Evolutionary conservation across 1,140 invertebrate genomes (phyloP), one percentile per base, ranked within the genome.

Genomic region (Mya arenaria): DNA sequence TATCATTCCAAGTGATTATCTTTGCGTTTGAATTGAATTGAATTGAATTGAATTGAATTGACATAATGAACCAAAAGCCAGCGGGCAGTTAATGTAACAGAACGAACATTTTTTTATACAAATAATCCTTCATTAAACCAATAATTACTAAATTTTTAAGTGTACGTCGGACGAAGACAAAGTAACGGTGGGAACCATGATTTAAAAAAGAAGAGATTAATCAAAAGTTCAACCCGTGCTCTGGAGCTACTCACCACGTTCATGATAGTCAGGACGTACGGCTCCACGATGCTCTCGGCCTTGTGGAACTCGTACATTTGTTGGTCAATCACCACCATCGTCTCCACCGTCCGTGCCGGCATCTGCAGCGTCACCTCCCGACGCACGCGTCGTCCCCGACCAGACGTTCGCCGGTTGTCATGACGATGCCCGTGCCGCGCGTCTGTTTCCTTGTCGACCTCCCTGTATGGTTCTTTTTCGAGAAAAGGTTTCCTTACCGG

Each of bases 211-310:
- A 5, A 62, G 4, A 62, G 23, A 19, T 5, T 25, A 19, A 32
- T 34, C 19, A 55, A 55, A 55, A n/a, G 6, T 8, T n/a, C 1
- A 28, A 23, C 32, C 23, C 19, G n/a, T n/a, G n/a, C n/a, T n/a
- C n/a, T n/a, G n/a, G 3, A n/a, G 19, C 39, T 68, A 91, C 91
- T 94, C 93, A 96, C 97, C 96, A 97, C 97, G 90, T 98, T 98
- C 96, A 98, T 97, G 44, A 98, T 96, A n/a, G 97, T 97, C 34
- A 98, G 94, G 6, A 98, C 94, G 91, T 98, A 98, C 0, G 95
- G 96, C 87, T 97, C 95, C 5, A 91, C 82, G 23, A 84, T 56
- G 13, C 78, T 72, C 5, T 85, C 83, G 30, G 84, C 82, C 19
- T 83, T 79, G 68, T 97, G 94, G 88, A 96, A 96, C 84, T 95